Evolutionary conservation across 2,888 invertebrate genomes (phyloP).

Genomic region (Pyrrhosoma nymphula): DNA sequence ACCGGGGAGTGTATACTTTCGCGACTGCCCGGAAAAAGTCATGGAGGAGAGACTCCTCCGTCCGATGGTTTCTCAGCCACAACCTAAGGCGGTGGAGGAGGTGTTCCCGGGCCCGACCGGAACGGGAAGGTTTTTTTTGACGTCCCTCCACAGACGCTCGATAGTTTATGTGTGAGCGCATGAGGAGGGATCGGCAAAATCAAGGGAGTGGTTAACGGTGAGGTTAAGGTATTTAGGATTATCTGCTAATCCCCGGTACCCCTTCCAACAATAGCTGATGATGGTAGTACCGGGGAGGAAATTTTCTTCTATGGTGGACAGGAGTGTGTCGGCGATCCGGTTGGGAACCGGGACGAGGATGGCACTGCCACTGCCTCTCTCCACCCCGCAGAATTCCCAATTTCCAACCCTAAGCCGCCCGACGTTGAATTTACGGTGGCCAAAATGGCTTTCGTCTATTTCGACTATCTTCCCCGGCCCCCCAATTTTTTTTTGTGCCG

Average conservation of each 20-base stretch:
- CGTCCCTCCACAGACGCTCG: not conserved
- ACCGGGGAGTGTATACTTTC: too few species aligned
- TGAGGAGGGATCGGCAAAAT: not conserved
- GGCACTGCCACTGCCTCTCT: not conserved
- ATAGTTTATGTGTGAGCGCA: not conserved
- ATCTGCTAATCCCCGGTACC: too few species aligned
- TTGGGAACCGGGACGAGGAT: not conserved
- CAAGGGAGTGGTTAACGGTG: too few species aligned
- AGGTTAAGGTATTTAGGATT: not conserved
- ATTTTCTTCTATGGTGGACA: not conserved
- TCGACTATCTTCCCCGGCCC: not conserved
- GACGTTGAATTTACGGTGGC: too few species aligned
- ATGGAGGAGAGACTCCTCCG: too few species aligned
- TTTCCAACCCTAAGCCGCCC: too few species aligned
- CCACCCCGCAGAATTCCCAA: not conserved
- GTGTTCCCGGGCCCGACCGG: too few species aligned
- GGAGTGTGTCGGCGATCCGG: not conserved
- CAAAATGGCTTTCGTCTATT: too few species aligned
- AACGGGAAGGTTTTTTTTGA: too few species aligned
- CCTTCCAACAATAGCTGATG: not conserved
- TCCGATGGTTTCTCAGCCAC: too few species aligned
- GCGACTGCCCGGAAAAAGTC: too few species aligned
- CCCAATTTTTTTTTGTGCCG: not conserved
- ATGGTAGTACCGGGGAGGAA: not conserved
- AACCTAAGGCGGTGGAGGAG: too few species aligned